A percentile compares a stretch with the other conserved stretches of the same genome.
Conservation (phyloP, 2,113 vertebrate species). For the Tyto alba region DNA sequence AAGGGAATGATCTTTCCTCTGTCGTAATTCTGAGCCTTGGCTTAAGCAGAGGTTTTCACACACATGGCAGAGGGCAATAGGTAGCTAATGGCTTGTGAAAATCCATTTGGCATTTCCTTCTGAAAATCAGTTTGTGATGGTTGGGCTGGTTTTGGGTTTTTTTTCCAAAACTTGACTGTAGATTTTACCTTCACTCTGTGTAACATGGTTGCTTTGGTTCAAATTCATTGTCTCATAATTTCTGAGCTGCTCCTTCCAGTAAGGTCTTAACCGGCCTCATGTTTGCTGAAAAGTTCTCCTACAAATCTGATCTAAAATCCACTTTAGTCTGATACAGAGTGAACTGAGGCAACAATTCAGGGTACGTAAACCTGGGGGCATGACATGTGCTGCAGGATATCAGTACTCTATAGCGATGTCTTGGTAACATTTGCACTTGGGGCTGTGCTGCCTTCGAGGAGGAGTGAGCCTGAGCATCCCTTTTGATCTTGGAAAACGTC, state of each 20-base stretch:
- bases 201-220: neutral
- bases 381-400: fast-evolving
- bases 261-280: neutral
- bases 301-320: neutral
- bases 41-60: neutral
- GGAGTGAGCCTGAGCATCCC: neutral
- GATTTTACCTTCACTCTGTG: neutral
- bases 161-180: neutral
- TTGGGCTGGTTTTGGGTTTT: neutral
- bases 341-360: neutral
- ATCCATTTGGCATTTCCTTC: neutral
- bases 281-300: neutral
- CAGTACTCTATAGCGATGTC: fast-evolving
- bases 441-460: neutral
- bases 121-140: neutral
- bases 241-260: neutral
- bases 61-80: neutral
- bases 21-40: neutral
- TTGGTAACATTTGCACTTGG: neutral
- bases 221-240: neutral
- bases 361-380: neutral
- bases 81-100: neutral
- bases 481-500: neutral
- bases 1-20: neutral
- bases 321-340: neutral